Base-by-base conservation (phyloP, 2,113 vertebrate species). In the Chlamydotis undulata region DNA sequence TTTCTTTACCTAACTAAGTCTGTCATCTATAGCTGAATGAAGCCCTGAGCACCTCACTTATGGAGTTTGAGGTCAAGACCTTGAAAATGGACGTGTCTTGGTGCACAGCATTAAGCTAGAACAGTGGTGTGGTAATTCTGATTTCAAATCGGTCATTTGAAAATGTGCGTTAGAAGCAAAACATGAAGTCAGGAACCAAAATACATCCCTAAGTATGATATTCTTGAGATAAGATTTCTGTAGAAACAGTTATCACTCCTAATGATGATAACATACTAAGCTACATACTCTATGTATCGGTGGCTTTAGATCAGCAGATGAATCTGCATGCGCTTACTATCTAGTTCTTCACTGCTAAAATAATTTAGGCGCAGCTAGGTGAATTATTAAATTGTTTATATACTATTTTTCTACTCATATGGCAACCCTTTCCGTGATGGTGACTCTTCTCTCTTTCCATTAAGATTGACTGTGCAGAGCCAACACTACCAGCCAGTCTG, bases 391-490 rank as follows among this genome's bases (percentile, higher is more conserved):
- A 80, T 31, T 13, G 68, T 52, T 67, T 68, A 12, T 9, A 19
- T 10, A 8, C 5, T 35, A 3, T 37, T 52, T 41, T 74, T 50
- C 23, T 39, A 19, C 26, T 59, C 2, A 0, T 3, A 11, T 6
- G 7, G 35, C n/a, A 65, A 21, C 12, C 11, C 14, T 45, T 43
- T 17, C 26, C 23, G 45, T 83, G 37, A 18, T 33, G 9, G 26
- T 56, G 65, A 90, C 60, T n/a, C 4, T 63, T 19, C 2, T 80
- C 29, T 79, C 55, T 81, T 71, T 71, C 59, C 19, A 2, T 81
- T 61, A 97, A 98, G 97, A 87, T 35, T 29, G 76, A 93, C 63
- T 4, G 45, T 94, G 90, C 25, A 56, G 93, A 84, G 45, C 13
- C 4, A 13, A 53, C 79, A 4, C 9, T 18, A 69, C 45, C 90